Conservation (phyloP, 2,113 vertebrate species). For the Oreochromis aureus region DNA sequence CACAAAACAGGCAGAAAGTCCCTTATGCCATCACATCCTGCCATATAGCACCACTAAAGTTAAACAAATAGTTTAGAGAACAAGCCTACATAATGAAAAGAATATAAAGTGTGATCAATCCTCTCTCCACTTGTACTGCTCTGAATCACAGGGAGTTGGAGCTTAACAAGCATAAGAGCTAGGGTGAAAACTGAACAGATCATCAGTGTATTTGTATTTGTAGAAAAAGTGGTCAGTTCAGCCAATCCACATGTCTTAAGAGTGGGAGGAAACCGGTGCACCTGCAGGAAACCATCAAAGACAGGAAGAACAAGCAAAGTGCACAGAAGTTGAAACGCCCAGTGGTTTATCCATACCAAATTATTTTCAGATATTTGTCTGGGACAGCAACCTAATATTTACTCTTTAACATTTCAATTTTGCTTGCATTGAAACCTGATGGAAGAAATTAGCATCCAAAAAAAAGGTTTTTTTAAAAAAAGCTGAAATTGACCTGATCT, state of each 20-base stretch:
- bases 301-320: not conserved
- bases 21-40: not conserved
- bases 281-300: not conserved
- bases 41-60: not conserved
- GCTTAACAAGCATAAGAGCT: not conserved
- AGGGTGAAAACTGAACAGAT: not conserved
- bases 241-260: not conserved
- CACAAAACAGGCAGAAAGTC: not conserved
- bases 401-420: not conserved
- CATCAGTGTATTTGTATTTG: not conserved
- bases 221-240: not conserved
- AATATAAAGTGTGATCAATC: not conserved
- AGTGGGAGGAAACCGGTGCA: not conserved
- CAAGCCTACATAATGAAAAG: not conserved
- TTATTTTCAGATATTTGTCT: not conserved
- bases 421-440: not conserved
- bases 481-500: not conserved
- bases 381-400: not conserved
- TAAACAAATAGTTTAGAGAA: not conserved
- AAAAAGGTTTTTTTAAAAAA: not conserved
- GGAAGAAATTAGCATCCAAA: not conserved
- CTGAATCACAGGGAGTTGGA: not conserved
- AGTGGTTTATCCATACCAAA: not conserved
- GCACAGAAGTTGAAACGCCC: not conserved
- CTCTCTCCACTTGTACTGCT: not conserved